Conservation (phyloP, 2,113 vertebrate species). For the Tinamus guttatus region DNA sequence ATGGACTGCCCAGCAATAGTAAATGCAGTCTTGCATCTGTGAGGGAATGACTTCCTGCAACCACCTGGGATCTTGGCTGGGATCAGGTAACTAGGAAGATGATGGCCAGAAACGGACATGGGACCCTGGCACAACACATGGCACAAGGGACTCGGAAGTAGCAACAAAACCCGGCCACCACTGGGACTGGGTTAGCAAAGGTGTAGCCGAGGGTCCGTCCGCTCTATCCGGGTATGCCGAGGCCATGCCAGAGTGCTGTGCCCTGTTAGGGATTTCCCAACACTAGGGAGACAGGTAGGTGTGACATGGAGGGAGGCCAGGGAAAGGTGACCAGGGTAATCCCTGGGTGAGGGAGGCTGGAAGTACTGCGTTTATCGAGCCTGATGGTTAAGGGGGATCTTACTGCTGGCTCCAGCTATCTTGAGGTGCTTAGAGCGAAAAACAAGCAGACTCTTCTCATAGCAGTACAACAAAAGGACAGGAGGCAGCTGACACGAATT, state of each 20-base stretch:
- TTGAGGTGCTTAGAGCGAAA: not conserved
- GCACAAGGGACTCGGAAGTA: not conserved
- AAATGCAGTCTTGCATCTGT: not conserved
- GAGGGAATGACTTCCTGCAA: not conserved
- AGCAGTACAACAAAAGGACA: not conserved
- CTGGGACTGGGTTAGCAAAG: rapidly evolving
- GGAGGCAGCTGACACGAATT: too few relatives aligned
- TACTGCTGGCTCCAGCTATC: not conserved
- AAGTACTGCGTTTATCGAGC: too few relatives aligned
- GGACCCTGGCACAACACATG: not conserved
- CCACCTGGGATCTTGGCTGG: rapidly evolving
- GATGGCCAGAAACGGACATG: not conserved
- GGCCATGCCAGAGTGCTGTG: not conserved
- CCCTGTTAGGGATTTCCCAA: not conserved
- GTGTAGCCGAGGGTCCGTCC: not conserved
- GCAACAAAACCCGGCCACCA: rapidly evolving
- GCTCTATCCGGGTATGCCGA: not conserved
- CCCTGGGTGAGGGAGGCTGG: too few relatives aligned
- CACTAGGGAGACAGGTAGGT: not conserved
- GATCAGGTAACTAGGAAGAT: rapidly evolving
- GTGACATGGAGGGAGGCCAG: not conserved
- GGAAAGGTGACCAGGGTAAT: too few relatives aligned
- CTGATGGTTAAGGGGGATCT: not conserved
- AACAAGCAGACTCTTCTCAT: not conserved
- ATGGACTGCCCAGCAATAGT: not conserved